Base-by-base conservation (phyloP, 2,113 vertebrate genomes). In the Phalacrocorax pelagicus region DNA sequence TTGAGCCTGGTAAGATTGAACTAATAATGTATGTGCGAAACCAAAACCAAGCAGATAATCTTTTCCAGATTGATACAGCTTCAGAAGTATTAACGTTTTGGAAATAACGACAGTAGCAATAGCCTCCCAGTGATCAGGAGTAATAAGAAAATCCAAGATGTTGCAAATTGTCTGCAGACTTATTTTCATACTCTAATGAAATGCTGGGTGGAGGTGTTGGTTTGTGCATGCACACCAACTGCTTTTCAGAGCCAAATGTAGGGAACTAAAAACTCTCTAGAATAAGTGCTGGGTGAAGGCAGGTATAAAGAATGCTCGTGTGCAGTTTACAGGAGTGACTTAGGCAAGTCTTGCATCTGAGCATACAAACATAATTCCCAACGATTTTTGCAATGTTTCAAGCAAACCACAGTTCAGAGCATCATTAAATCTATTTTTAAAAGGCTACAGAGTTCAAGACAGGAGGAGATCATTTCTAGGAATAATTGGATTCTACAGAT, bases 1-100 rank as follows among this genome's bases (percentile, higher is more conserved):
- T 99, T 9, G 99, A 99, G 81, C 98, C 98, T 98, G 99, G 99
- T 99, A 98, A 98, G 96, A 63, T 2, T 77, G 23, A 11, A 2
- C 74, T 73, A 70, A 13, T 54, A 40, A 61, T 7, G 8, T 32
- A 55, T 5, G 5, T 15, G 11, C 7, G 29, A 58, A 78, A 27
- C 30, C 40, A 61, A 75, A 92, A 20, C 8, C 15, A 38, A 46
- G 47, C 34, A 84, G 52, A 27, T 49, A 62, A 75, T 42, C 14
- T 82, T 65, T 74, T 80, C 62, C 44, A 52, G n/a, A 24, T 12
- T 57, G 51, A 44, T 67, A 67, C 29, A 77, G 59, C 24, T 72
- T 72, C 52, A 67, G 74, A 80, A 51, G 12, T 27, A 32, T 18
- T 34, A n/a, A 12, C 11, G 4, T 10, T 67, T 90, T 85, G 47